These are phyloP conservation scores for Lates japonicus DNA, from an alignment of 2,797 vertebrate genomes.

Conservation along the genomic window DNA sequence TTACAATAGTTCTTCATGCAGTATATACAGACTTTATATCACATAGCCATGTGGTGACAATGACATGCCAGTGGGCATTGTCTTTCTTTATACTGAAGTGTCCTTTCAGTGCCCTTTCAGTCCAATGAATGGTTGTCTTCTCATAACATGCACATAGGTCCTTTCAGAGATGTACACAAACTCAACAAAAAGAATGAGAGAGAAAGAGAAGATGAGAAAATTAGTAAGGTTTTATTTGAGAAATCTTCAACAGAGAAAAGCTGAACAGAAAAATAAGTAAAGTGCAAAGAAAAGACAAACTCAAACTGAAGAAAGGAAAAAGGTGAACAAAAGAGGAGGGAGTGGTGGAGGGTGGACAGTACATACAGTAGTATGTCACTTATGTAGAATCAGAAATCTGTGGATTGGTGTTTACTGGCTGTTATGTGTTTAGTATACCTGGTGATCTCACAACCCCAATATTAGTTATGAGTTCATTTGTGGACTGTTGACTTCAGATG, in stretches of 20 bases:
- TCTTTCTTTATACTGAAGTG: not conserved
- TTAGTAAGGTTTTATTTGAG: conserved; percentile 81
- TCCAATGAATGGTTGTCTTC: conserved; percentile 40
- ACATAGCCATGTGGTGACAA: not conserved
- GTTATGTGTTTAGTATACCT: not conserved
- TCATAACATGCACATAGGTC: not conserved
- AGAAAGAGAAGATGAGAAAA: conserved; percentile 68
- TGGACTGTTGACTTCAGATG: not conserved
- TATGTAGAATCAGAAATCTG: not conserved
- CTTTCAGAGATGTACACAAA: conserved; percentile 25
- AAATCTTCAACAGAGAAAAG: conserved; percentile 62
- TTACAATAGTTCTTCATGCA: conserved; percentile 15
- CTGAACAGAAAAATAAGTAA: conserved; percentile 56
- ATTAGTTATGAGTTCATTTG: not conserved
- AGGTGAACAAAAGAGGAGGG: conserved; percentile 19
- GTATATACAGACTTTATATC: not conserved
- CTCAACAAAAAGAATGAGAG: conserved; percentile 63
- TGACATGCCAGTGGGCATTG: not conserved
- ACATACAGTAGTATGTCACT: conserved; percentile 2
- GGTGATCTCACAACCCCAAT: not conserved
- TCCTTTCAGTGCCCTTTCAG: conserved; percentile 28
- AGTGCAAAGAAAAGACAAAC: conserved; percentile 48
- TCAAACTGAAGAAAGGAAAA: conserved; percentile 24
- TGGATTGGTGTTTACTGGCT: not conserved
- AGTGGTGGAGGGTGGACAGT: conserved; percentile 11